Evolutionary conservation across 2,113 vertebrate species (phyloP).

Genomic region (Numenius arquata): DNA sequence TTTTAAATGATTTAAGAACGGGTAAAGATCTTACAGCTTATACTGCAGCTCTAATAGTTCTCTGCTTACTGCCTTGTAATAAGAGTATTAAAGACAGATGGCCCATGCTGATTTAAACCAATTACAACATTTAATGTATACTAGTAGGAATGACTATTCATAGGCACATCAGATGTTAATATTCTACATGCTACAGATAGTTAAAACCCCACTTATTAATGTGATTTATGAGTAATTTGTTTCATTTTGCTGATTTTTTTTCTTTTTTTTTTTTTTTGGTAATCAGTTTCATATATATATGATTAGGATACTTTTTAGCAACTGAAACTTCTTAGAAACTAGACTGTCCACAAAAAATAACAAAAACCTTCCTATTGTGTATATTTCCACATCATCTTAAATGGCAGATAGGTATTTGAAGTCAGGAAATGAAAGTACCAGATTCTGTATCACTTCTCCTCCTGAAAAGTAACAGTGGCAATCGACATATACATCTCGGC

Average conservation of each 20-base stretch:
- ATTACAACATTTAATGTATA: conserved; percentile 85
- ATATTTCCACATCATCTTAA: background rate
- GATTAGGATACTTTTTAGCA: background rate
- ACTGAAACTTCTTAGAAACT: conserved; percentile 11
- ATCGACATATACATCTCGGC: background rate
- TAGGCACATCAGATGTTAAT: conserved; percentile 76
- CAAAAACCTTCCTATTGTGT: background rate
- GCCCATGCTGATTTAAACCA: conserved; percentile 85
- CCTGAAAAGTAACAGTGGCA: background rate
- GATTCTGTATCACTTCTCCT: background rate
- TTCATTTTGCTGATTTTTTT: conserved; percentile 64
- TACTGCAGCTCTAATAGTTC: conserved; percentile 82
- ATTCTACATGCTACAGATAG: conserved; percentile 73
- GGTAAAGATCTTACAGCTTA: conserved; percentile 88
- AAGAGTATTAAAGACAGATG: conserved; percentile 86
- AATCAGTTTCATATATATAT: conserved; percentile 33
- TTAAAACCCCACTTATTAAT: conserved; percentile 70
- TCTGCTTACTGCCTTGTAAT: conserved; percentile 79
- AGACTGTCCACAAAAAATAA: background rate
- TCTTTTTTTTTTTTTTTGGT: background rate
- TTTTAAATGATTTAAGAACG: conserved; percentile 94
- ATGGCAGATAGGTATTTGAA: background rate
- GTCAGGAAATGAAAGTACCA: background rate
- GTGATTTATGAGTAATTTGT: conserved; percentile 72
- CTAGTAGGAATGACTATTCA: conserved; percentile 76